These are phyloP conservation scores for Tillus elongatus DNA, from an alignment of 2,888 invertebrate species.

Conservation along the genomic window DNA sequence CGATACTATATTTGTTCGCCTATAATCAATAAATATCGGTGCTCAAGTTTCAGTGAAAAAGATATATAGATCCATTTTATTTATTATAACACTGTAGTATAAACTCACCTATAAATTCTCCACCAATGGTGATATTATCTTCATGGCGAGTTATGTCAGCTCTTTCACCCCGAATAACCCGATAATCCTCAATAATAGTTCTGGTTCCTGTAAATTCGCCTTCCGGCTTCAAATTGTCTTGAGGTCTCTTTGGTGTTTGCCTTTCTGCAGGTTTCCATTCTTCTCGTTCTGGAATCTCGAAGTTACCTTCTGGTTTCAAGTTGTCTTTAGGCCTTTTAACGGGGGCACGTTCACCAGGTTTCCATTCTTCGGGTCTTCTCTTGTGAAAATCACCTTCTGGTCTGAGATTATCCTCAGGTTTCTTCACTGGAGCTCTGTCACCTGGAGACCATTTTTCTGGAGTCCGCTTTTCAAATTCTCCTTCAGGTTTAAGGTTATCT, in stretches of 20 bases:
- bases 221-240: constrained; percentile 44
- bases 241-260: constrained; percentile 37
- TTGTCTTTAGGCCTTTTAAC: constrained; percentile 43
- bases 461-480: constrained; percentile 38
- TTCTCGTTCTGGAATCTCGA: constrained; percentile 26
- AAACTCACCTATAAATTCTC: constrained; percentile 54
- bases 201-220: constrained; percentile 44
- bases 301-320: constrained; percentile 46
- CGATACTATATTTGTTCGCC: no score
- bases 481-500: constrained; percentile 47
- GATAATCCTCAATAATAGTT: constrained; percentile 49
- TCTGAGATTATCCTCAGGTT: constrained; percentile 40
- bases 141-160: constrained; percentile 54
- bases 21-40: no score
- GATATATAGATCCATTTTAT: no score
- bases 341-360: constrained; percentile 40
- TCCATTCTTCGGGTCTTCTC: constrained; percentile 34
- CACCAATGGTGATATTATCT: constrained; percentile 57
- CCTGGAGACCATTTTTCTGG: constrained; percentile 38
- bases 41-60: no score
- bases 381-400: constrained; percentile 46
- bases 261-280: constrained; percentile 34
- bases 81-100: neutral
- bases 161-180: constrained; percentile 52
- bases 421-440: constrained; percentile 39